Evolutionary conservation across 2,888 invertebrate genomes (phyloP).

Genomic region (Shargacucullia verbasci): DNA sequence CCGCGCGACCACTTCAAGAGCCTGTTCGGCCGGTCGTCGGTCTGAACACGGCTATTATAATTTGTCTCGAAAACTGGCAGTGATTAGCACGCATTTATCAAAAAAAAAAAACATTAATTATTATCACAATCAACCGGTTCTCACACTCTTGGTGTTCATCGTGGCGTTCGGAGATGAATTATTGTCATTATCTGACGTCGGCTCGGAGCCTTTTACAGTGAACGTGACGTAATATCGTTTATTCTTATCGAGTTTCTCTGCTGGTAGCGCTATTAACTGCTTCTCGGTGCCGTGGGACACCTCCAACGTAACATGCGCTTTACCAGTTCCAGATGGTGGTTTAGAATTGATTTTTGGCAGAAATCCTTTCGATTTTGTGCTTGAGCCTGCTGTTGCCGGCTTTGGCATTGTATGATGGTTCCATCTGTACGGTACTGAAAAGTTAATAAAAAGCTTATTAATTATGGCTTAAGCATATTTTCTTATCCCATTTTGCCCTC

Average conservation of each 20-base stretch:
- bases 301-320: constrained; percentile 92
- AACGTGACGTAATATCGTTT: constrained; percentile 98
- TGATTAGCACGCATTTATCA: constrained; percentile 47
- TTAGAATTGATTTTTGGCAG: constrained; percentile 91
- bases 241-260: constrained; percentile 95
- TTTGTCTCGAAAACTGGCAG: constrained; percentile 57
- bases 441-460: constrained; percentile 1
- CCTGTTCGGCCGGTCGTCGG: too few relatives aligned
- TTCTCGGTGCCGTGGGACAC: constrained; percentile 95
- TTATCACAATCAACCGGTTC: constrained; percentile 69
- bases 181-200: constrained; percentile 88
- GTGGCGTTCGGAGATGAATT: constrained; percentile 80
- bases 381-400: constrained; percentile 88
- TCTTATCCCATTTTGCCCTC: too few relatives aligned
- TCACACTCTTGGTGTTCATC: constrained; percentile 79
- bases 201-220: constrained; percentile 94
- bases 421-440: constrained; percentile 92
- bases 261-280: constrained; percentile 95
- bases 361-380: constrained; percentile 87
- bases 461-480: too few relatives aligned
- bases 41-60: too few relatives aligned
- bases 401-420: constrained; percentile 95
- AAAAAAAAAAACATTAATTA: constrained; percentile 14
- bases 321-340: constrained; percentile 74
- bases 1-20: too few relatives aligned